Conservation (phyloP, 92 coral and sea anemone species). For the Phenganax marumi region DNA sequence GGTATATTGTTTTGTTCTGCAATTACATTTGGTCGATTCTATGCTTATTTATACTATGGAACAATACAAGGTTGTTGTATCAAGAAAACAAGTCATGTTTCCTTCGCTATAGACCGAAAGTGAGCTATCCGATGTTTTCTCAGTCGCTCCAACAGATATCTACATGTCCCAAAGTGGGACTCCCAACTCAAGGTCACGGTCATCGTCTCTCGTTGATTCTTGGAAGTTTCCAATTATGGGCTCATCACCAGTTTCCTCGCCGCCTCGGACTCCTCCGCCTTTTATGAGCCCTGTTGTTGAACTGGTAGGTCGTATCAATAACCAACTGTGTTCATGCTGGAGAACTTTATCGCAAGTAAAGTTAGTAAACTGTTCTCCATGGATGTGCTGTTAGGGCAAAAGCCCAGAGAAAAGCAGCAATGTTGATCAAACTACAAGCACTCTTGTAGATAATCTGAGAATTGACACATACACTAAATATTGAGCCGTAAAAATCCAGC, state of each 20-base stretch:
- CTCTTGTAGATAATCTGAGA: no score
- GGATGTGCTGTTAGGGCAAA: no score
- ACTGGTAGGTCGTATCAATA: slow-evolving; percentile 27
- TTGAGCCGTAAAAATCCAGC: no score
- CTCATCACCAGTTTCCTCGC: slow-evolving; percentile 89
- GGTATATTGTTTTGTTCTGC: no score
- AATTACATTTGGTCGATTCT: no score
- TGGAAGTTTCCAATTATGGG: slow-evolving; percentile 95
- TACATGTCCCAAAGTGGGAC: slow-evolving; percentile 81
- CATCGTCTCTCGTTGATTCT: slow-evolving; percentile 56
- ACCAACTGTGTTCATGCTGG: background rate
- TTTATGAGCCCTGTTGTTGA: slow-evolving; percentile 40
- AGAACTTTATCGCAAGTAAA: background rate
- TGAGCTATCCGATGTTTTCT: slow-evolving; percentile 73
- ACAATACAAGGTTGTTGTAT: no score
- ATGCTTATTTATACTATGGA: background rate
- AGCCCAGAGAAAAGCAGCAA: no score
- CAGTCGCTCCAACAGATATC: slow-evolving; percentile 96
- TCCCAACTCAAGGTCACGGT: slow-evolving; percentile 73
- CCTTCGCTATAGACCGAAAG: slow-evolving; percentile 62
- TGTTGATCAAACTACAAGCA: background rate
- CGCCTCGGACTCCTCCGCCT: slow-evolving; percentile 97
- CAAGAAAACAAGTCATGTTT: background rate
- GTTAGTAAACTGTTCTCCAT: no score
- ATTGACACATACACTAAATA: no score